These are phyloP conservation scores for Schrankia costaestrigalis DNA, from an alignment of 2,888 invertebrate species.

Conservation along the genomic window DNA sequence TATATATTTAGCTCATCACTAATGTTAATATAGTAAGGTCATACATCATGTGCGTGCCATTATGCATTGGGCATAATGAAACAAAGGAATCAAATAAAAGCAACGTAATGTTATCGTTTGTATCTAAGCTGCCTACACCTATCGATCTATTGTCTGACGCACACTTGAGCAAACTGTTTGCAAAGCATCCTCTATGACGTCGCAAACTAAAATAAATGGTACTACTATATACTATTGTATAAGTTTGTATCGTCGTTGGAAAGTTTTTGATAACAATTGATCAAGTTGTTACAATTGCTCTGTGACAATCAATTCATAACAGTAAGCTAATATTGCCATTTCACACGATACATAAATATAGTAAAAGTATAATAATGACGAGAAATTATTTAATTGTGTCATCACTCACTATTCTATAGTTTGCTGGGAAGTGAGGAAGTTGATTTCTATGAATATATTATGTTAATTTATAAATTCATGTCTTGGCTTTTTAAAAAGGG, in stretches of 20 bases:
- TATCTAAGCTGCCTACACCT: constrained; percentile 6
- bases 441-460: no score
- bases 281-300: constrained; percentile 11
- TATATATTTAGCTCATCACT: no score
- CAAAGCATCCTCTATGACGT: constrained; percentile 56
- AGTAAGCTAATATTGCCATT: background rate
- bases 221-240: no score
- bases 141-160: constrained; percentile 39
- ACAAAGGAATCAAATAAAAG: background rate
- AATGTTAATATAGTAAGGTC: no score
- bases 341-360: no score
- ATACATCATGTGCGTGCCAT: background rate
- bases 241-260: no score
- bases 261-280: constrained; percentile 34
- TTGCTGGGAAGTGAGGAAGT: no score
- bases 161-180: constrained; percentile 58
- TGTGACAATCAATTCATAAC: background rate
- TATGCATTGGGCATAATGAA: background rate
- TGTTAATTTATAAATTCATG: no score
- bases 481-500: no score
- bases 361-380: no score
- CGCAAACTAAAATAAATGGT: constrained; percentile 34
- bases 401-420: no score
- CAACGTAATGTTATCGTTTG: background rate
- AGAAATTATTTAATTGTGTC: no score